phyloP scores from a whole-genome alignment of 37 sponge, comb jelly and placozoan species.

The Agelas oroides region DNA sequence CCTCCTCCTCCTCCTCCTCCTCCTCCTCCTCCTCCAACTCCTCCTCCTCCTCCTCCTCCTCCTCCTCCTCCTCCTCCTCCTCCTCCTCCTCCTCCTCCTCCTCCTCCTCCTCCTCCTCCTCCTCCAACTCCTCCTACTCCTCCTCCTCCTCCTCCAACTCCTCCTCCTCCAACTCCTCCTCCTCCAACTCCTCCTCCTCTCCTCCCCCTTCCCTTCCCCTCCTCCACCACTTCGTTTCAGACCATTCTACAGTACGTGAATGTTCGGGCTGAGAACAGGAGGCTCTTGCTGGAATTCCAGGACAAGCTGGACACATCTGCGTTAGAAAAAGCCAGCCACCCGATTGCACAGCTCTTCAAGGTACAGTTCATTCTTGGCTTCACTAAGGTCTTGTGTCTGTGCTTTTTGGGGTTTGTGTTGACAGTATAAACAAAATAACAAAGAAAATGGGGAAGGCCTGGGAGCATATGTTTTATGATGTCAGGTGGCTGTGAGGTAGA shows the following conservation, averaged over 20 bases:
- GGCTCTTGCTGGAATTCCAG: constrained; percentile 60
- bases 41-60: too few relatives aligned
- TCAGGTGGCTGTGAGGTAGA: too few relatives aligned
- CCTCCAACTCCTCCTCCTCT: not conserved
- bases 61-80: too few relatives aligned
- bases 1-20: too few relatives aligned
- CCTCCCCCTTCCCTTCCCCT: too few relatives aligned
- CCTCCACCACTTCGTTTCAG: not conserved
- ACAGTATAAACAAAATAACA: not conserved
- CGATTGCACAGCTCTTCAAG: constrained; percentile 68
- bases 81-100: not conserved
- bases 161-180: not conserved
- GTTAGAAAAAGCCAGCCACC: constrained; percentile 66
- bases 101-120: not conserved
- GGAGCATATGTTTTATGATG: too few relatives aligned
- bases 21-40: too few relatives aligned
- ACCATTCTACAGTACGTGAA: constrained; percentile 70
- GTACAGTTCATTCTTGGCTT: constrained; percentile 13
- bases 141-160: too few relatives aligned
- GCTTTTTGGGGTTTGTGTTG: too few relatives aligned
- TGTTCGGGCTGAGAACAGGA: constrained; percentile 35
- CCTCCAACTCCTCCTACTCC: too few relatives aligned
- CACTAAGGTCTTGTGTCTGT: too few relatives aligned
- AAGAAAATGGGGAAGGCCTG: not conserved
- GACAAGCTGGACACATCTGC: constrained; percentile 73